A percentile compares a stretch with the other conserved stretches of the same genome.
phyloP scores from a whole-genome alignment of 2,888 invertebrate genomes.

The Drosophila limbata region DNA sequence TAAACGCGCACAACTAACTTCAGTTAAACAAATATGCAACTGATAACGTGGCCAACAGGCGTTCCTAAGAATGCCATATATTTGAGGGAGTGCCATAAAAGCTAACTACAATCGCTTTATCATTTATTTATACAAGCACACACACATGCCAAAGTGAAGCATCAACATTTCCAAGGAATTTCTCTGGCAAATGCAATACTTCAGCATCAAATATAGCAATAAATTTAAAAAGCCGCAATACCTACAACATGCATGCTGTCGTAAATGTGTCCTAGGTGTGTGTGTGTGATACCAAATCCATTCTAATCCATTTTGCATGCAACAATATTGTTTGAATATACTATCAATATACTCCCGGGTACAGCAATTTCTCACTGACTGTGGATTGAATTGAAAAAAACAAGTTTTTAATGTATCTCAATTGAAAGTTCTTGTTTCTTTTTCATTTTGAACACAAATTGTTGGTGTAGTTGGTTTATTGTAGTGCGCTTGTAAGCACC shows the following conservation, averaged over 20 bases:
- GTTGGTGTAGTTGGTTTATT: constrained; percentile 23
- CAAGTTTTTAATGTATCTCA: constrained; percentile 31
- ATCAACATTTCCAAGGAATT: constrained; percentile 4
- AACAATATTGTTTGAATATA: constrained; percentile 45
- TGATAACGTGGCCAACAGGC: constrained; percentile 1
- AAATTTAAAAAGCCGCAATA: constrained; percentile 1
- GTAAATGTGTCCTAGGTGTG: constrained; percentile 4
- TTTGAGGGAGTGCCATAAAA: constrained; percentile 6
- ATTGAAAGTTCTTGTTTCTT: constrained; percentile 21
- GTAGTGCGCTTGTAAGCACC: constrained; percentile 18
- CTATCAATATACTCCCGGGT: constrained; percentile 3
- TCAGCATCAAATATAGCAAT: constrained; percentile 2
- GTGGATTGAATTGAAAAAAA: constrained; percentile 33
- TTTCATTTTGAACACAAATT: constrained; percentile 16
- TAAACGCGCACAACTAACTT: neutral
- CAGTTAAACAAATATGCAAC: constrained; percentile 4
- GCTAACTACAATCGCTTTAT: constrained; percentile 7
- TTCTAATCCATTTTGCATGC: constrained; percentile 47
- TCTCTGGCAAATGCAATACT: constrained; percentile 12
- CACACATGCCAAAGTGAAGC: neutral
- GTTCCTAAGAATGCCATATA: constrained; percentile 10
- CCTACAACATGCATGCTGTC: constrained; percentile 15
- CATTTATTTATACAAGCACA: constrained; percentile 13
- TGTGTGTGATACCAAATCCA: constrained; percentile 23
- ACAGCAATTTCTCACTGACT: constrained; percentile 14